Base-by-base conservation (phyloP, 92 coral and sea anemone species). In the Muricea muricata region DNA sequence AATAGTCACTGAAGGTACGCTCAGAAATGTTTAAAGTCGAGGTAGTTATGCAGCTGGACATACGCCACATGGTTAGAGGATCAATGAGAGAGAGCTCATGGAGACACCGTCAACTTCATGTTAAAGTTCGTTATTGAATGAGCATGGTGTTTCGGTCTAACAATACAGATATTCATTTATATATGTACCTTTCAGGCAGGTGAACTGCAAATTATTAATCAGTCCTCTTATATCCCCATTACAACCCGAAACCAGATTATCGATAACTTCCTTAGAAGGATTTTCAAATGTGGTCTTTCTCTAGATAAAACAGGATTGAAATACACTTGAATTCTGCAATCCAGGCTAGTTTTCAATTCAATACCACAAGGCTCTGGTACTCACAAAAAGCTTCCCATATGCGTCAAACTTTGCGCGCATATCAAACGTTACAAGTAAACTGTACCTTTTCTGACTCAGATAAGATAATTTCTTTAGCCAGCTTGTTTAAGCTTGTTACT, bases 211-310 rank as follows among this genome's bases (percentile, higher is more conserved):
- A 15, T 94, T 92, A 90, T 96, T 96, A n/a, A 96, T 92, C 20
- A 97, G 93, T 45, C 97, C 92, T 32, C 99, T 84, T 24, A 96
- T 92, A 75, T 96, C 99, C 31, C 99, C 99, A 55, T 94, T 93
- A 80, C 99, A 82, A 46, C 89, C 94, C 48, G 93, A 93, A 57
- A 94, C 94, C 65, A 96, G 81, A n/a, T 84, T 90, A 46, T 96
- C 94, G 33, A 96, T 85, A 0, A 90, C 86, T 24, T 96, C 99
- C 70, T 92, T 96, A 15, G 85, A 80, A 46, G 97, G 99, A 42
- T 75, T 47, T 65, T 73, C 48, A 73, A 93, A 96, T 11, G 70
- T 20, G 52, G 85, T 41, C 56, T 50, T 57, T 25, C 72, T 78
- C 94, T 92, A 79, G 7, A 23, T 25, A 14, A 31, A 21, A 65